Base-by-base conservation (phyloP, 2,113 vertebrate genomes). In the Pimephales promelas region DNA sequence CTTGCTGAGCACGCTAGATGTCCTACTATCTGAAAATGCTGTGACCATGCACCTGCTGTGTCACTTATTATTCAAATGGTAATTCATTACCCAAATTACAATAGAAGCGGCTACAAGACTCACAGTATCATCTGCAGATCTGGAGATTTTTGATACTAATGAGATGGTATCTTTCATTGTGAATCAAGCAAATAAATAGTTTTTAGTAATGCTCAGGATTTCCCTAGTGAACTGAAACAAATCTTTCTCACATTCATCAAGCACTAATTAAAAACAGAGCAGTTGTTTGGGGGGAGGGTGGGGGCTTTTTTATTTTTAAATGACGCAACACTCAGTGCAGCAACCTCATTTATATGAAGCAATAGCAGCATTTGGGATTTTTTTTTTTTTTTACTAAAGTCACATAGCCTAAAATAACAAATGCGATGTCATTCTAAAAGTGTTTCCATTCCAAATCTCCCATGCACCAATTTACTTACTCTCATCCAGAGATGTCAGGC, bases 41-140 rank as follows among this genome's bases (percentile, higher is more conserved):
- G 54, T 83, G 71, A 49, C 56, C 70, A n/a, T n/a, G n/a, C n/a
- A 22, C 70, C 70, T 83, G 36, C 70, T 24, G 54, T 62, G 40
- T 47, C 56, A 31, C 52, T 62, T 61, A 62, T 83, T 83, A 62
- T 74, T 74, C 40, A 74, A 40, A 74, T 83, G 72, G 26, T 61
- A 74, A 83, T 61, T 74, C 8, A 59, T 82, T 62, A 61, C 28
- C 70, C 68, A 59, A 22, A 83, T 83, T 74, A 28, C 43, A 75
- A 22, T 24, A 36, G 20, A 83, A 57, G 52, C 24, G 26, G 8
- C 18, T 20, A 26, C 59, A 31, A n/a, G 22, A n/a, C 26, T 20
- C 20, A 34, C 24, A 62, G 52, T 74, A 49, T 49, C 28, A 52
- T 13, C 1, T 20, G 4, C 22, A 31, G 34, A 59, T 47, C 26